Evolutionary conservation across 2,113 vertebrate genomes (phyloP), one percentile per base, ranked within the genome.

Genomic region (Propithecus coquereli): DNA sequence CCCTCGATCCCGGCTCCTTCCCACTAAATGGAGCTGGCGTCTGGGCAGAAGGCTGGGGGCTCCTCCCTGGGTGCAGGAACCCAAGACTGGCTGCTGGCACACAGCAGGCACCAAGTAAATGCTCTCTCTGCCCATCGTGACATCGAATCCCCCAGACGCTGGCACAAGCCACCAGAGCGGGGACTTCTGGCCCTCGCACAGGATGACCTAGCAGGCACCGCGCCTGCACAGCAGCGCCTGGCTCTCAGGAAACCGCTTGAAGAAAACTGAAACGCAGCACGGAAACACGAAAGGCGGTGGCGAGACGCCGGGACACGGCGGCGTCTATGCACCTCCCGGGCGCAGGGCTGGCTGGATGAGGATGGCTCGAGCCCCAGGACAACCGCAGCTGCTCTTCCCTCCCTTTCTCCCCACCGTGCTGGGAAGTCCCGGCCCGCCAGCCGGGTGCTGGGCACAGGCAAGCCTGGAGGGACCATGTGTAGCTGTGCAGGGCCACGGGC

Each of bases 191-290:
- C 22, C 32, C 47, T 6, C 2, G 7, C 14, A 74, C 8, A 3
- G 0, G 18, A 5, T 3, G 20, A 40, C 0, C 2, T 8, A 23
- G 5, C 3, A 3, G 16, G 9, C 25, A 0, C 1, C 1, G 5
- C 61, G n/a, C 25, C 37, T 27, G 27, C 14, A 5, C 0, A 5
- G 20, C 30, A 27, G 20, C 11, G n/a, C 0, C 4, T 0, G 16
- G 25, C 3, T 30, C 47, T 63, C 45, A 10, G 54, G 5, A 34
- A 61, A 52, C 6, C 43, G 22, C 30, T 32, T 27, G 14, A n/a
- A 63, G 61, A 20, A 80, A 45, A 45, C 43, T 0, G 34, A 45
- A 4, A 71, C 7, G 27, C 11, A 18, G 43, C 34, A 5, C 87
- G 63, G 23, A 30, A 63, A 65, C 43, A 23, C 4, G n/a, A 6